Base-by-base conservation (phyloP, 2,797 vertebrate species). In the Pachyuromys duprasi region DNA sequence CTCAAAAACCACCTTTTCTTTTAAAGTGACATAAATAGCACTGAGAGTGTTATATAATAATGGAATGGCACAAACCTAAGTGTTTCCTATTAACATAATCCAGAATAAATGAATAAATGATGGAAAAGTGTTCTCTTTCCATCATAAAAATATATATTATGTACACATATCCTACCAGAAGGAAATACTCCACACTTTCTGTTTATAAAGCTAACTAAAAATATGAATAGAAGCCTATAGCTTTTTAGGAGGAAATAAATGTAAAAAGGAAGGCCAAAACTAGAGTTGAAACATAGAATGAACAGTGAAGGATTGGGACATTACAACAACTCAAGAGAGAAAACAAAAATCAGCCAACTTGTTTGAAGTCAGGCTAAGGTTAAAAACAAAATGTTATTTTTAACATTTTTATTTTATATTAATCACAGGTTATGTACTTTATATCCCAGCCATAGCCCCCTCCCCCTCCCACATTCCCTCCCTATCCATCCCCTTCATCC, bases 61-160 rank as follows among this genome's bases (percentile, higher is more conserved):
- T n/a, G 84, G 92, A 89, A 42, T 67, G 8, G 20, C 11, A 83
- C n/a, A 36, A 90, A 78, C 62, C 6, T 90, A 78, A 76, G 28
- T 81, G 72, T 72, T 91, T 88, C 0, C 18, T 31, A 69, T 72
- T 91, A 95, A 87, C 39, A 7, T 87, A 75, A 83, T 80, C 7
- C 33, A 90, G 31, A 93, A 89, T 3, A 90, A 36, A 20, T 90
- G 33, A 84, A 88, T 76, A 62, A 84, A 0, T 15, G 78, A 26
- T 93, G 45, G 60, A 86, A 93, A 94, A 22, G 95, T n/a, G 70
- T 87, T 69, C 39, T 91, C 6, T 62, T 84, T 88, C 9, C n/a
- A 28, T 88, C 80, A 86, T 89, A 26, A 82, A 86, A 62, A 95
- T 55, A 49, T 91, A 28, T 78, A 45, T 74, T 62, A 67, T 69